phyloP scores from a whole-genome alignment of 2,888 invertebrate genomes.

The Mechanitis mazaeus region DNA sequence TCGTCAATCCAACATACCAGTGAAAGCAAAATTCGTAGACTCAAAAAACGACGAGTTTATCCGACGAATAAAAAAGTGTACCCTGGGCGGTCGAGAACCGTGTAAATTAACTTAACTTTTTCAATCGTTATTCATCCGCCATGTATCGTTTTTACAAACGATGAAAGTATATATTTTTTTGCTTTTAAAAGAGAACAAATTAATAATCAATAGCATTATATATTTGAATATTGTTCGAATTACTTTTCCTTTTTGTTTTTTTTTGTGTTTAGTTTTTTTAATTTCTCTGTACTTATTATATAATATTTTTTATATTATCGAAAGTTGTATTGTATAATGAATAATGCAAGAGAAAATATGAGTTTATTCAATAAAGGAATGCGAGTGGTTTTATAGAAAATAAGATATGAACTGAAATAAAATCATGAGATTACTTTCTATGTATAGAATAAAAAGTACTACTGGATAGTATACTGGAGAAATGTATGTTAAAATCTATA shows the following conservation, averaged over 20 bases:
- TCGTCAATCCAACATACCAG: slow-evolving; percentile 43
- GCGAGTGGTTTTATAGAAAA: too few relatives aligned
- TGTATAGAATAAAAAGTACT: neutral
- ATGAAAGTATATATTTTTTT: slow-evolving; percentile 65
- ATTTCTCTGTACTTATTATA: neutral
- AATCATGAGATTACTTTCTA: slow-evolving; percentile 6
- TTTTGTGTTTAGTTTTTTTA: slow-evolving; percentile 1
- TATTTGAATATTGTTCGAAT: slow-evolving; percentile 18
- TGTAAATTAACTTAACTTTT: slow-evolving; percentile 70
- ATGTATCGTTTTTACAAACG: slow-evolving; percentile 44
- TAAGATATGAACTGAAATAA: slow-evolving; percentile 1
- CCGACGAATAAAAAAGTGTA: slow-evolving; percentile 23
- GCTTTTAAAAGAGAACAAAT: slow-evolving; percentile 34
- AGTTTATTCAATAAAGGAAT: neutral
- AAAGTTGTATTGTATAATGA: neutral
- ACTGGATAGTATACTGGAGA: too few relatives aligned
- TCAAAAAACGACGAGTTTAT: slow-evolving; percentile 33
- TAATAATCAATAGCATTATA: slow-evolving; percentile 32
- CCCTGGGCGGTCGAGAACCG: slow-evolving; percentile 42
- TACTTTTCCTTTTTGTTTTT: slow-evolving; percentile 8
- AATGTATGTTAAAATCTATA: too few relatives aligned
- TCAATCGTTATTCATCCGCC: slow-evolving; percentile 39
- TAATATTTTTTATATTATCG: neutral
- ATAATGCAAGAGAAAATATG: neutral
- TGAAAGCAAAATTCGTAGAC: slow-evolving; percentile 61